Evolutionary conservation across 2,888 invertebrate species (phyloP).

Genomic region (Ryuthela nishihirai): DNA sequence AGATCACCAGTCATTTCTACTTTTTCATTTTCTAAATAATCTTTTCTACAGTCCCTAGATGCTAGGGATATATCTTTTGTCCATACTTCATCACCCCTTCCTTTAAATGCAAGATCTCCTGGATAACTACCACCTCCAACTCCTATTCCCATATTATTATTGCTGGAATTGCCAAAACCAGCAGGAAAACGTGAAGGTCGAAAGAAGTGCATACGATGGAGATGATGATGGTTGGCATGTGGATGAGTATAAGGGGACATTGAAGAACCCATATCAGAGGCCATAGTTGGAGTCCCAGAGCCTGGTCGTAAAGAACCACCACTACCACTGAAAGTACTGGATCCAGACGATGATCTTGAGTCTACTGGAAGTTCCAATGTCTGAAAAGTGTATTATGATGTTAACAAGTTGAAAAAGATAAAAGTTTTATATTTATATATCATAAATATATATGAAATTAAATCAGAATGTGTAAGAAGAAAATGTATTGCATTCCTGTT

Average conservation of each 20-base stretch:
- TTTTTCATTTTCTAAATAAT: slow-evolving; percentile 37
- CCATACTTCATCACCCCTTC: slow-evolving; percentile 46
- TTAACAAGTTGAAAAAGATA: background rate
- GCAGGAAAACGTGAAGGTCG: slow-evolving; percentile 21
- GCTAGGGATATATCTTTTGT: slow-evolving; percentile 41
- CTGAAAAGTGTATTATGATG: slow-evolving; percentile 51
- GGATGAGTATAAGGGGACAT: slow-evolving; percentile 43
- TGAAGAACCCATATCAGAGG: slow-evolving; percentile 13
- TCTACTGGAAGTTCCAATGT: slow-evolving; percentile 81
- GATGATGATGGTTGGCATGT: slow-evolving; percentile 50
- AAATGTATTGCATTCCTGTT: too few relatives aligned
- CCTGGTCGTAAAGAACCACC: slow-evolving; percentile 26
- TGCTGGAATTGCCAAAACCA: slow-evolving; percentile 19
- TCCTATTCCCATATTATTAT: slow-evolving; percentile 20
- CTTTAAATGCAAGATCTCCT: slow-evolving; percentile 6
- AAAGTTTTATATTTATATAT: background rate
- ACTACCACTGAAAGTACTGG: slow-evolving; percentile 42
- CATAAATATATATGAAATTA: too few relatives aligned
- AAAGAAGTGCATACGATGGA: slow-evolving; percentile 62
- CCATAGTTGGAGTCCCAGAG: slow-evolving; percentile 3
- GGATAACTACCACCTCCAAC: slow-evolving; percentile 5
- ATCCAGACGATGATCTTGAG: slow-evolving; percentile 71
- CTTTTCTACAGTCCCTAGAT: slow-evolving; percentile 15
- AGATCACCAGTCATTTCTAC: slow-evolving; percentile 40
- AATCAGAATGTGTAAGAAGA: too few relatives aligned